Percentiles rank a stretch among this genome's conserved stretches.
Evolutionary conservation across 2,888 invertebrate species (phyloP).

Genomic region (Ligdia adustata): DNA sequence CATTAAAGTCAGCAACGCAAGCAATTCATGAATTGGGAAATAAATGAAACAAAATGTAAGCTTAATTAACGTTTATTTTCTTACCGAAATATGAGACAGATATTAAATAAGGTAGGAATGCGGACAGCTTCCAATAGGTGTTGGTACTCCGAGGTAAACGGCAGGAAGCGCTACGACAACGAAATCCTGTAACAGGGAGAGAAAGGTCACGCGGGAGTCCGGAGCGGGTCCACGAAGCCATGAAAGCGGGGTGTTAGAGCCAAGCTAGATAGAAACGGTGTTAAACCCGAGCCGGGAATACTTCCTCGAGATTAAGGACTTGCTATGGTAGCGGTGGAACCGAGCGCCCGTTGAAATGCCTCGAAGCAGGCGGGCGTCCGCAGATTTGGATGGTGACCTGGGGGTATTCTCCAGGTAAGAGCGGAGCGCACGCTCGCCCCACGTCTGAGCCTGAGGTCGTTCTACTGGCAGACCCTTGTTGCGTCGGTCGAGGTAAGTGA

Average conservation of each 20-base stretch:
- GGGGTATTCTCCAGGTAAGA: constrained; percentile 87
- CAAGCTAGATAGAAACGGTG: constrained; percentile 79
- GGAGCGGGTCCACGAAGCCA: constrained; percentile 68
- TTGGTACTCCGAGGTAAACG: constrained; percentile 41
- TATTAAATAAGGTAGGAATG: constrained; percentile 75
- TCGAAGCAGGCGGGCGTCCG: constrained; percentile 84
- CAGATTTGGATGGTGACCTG: constrained; percentile 87
- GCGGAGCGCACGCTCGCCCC: constrained; percentile 92
- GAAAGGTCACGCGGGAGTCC: constrained; percentile 71
- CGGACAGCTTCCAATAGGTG: constrained; percentile 66
- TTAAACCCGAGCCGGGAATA: constrained; percentile 85
- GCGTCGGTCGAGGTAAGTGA: constrained; percentile 91
- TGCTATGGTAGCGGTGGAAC: constrained; percentile 90
- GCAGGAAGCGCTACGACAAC: constrained; percentile 61
- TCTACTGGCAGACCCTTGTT: constrained; percentile 88
- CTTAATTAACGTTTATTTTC: constrained; percentile 74
- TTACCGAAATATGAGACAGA: constrained; percentile 61
- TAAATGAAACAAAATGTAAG: constrained; percentile 54
- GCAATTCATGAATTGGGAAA: constrained; percentile 49
- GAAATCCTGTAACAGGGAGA: constrained; percentile 79
- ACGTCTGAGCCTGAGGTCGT: constrained; percentile 91
- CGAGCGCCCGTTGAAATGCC: constrained; percentile 87
- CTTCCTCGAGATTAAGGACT: constrained; percentile 89
- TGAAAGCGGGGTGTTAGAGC: constrained; percentile 76
- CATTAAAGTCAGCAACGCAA: constrained; percentile 51